Base-by-base conservation (phyloP, 2,113 vertebrate genomes). In the Anoura caudifer region DNA sequence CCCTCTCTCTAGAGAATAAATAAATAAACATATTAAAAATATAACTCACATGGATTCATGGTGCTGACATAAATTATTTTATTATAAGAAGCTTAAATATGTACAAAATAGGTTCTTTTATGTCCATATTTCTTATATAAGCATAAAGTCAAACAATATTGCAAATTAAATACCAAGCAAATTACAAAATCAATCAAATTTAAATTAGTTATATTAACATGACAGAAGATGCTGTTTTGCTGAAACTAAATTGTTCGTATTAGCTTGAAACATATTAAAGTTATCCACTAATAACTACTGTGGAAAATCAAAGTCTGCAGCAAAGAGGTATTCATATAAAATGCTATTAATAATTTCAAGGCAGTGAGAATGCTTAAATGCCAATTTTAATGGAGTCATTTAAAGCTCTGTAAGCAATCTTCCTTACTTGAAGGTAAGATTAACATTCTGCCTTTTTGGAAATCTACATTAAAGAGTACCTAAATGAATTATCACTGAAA, bases 231-330 rank as follows among this genome's bases (percentile, higher is more conserved):
- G 26, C 22, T 93, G 36, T 91, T 91, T 69, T 95, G 73, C 65
- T 97, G 16, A 86, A 56, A 95, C 19, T 59, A 52, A 95, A 85
- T 77, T 90, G 31, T 12, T 43, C n/a, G 72, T 41, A 72, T 61
- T 91, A 59, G 9, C 16, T 93, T 69, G 76, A 69, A 93, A 93
- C 80, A 75, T 22, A 61, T 43, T 45, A 22, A 84, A 56, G 41
- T 1, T 77, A 43, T 73, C 56, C 38, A 65, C 7, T 36, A 84
- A 31, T 63, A 70, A 86, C 69, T 73, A 1, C 9, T 36, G 5
- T 50, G 63, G 63, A 41, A 59, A 82, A 80, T 91, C 26, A 54
- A 56, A 70, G n/a, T 85, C 43, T 36, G 15, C 15, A 77, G 52
- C 12, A 36, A 24, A 22, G 28, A 56, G 26, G 1, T 70, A 7